Percentiles rank a stretch among this genome's conserved stretches.
These are phyloP conservation scores for Nannoperca australis DNA, from an alignment of 2,797 vertebrate species.

Conservation along the genomic window DNA sequence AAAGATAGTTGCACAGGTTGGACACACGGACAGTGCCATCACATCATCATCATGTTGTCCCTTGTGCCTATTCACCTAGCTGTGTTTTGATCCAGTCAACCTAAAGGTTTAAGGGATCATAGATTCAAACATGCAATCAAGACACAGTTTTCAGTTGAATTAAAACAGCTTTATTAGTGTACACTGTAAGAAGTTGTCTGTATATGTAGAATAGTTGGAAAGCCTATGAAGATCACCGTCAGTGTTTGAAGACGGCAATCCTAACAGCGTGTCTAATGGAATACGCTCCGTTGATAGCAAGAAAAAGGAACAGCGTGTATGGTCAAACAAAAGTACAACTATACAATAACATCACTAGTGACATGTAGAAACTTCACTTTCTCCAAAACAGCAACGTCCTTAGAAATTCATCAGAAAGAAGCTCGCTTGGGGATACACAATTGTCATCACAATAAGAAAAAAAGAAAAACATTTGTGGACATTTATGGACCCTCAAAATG, in stretches of 20 bases:
- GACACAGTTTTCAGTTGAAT: slow-evolving; percentile 73
- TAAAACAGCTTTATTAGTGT: slow-evolving; percentile 95
- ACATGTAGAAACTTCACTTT: slow-evolving; percentile 77
- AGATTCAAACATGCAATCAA: neutral
- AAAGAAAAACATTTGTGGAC: slow-evolving; percentile 9
- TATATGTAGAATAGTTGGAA: slow-evolving; percentile 91
- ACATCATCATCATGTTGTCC: too few relatives aligned
- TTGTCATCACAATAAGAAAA: slow-evolving; percentile 73
- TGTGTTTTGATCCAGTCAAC: neutral
- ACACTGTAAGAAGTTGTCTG: slow-evolving; percentile 90
- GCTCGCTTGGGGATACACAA: slow-evolving; percentile 66
- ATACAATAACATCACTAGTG: slow-evolving; percentile 78
- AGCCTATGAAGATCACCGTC: slow-evolving; percentile 83
- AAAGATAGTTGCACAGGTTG: too few relatives aligned
- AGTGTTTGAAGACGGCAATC: slow-evolving; percentile 86
- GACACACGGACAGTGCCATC: too few relatives aligned
- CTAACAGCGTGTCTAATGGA: slow-evolving; percentile 91
- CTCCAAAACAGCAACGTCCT: slow-evolving; percentile 59
- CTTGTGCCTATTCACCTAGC: neutral
- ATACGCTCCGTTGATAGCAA: slow-evolving; percentile 86
- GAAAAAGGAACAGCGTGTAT: slow-evolving; percentile 59
- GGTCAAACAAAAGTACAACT: slow-evolving; percentile 75
- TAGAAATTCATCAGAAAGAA: slow-evolving; percentile 33
- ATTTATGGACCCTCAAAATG: slow-evolving; percentile 39
- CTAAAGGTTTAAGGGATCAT: neutral